A percentile compares a stretch with the other conserved stretches of the same genome.
Conservation (phyloP, 2,113 vertebrate species). For the Perca schrenkii region DNA sequence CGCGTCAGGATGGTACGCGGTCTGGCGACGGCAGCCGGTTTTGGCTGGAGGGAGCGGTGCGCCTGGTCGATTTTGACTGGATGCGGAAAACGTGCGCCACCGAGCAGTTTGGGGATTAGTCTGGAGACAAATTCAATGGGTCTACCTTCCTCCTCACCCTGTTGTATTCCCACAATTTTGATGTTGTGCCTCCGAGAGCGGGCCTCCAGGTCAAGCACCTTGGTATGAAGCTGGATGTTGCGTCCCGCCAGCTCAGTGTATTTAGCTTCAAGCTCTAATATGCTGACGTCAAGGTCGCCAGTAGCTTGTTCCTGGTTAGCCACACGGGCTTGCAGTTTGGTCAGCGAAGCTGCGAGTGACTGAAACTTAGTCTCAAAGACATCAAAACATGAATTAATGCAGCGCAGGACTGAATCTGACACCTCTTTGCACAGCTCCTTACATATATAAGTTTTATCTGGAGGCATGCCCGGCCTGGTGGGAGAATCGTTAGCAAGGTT, state of each 20-base stretch:
- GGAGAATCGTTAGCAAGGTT: not conserved
- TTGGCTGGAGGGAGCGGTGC: not conserved
- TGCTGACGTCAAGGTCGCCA: not conserved
- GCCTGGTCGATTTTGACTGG: constrained; percentile 17
- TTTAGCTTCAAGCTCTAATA: constrained; percentile 4
- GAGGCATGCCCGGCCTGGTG: not conserved
- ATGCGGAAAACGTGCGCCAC: not conserved
- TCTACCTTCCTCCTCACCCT: not conserved
- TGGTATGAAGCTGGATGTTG: not conserved
- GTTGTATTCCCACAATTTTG: not conserved
- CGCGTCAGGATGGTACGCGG: not conserved
- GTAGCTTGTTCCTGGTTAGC: not conserved
- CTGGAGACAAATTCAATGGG: not conserved
- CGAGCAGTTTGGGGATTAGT: not conserved
- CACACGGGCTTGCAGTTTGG: not conserved
- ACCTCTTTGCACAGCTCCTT: not conserved
- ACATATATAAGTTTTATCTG: not conserved
- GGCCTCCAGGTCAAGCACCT: constrained; percentile 20
- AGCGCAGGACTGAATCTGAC: constrained; percentile 3
- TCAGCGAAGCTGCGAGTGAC: not conserved
- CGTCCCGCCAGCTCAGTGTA: not conserved
- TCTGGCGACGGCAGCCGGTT: not conserved
- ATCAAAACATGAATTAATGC: not conserved
- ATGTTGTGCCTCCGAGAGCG: constrained; percentile 5
- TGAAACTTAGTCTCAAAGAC: constrained; percentile 11